Conservation (phyloP, 1,140 invertebrate genomes). For the Diorhabda elongata region DNA sequence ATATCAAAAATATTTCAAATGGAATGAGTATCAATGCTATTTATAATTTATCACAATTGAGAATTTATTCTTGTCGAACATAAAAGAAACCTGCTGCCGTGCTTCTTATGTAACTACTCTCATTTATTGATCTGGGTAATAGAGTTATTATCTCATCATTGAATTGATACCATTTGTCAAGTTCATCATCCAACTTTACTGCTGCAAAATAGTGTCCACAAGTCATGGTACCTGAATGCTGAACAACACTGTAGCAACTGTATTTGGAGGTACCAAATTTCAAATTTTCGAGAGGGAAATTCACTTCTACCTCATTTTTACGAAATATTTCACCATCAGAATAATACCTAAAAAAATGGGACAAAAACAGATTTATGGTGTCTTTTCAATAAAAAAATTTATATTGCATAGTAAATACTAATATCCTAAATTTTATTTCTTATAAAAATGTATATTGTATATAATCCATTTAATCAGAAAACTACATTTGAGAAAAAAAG, state of each 20-base stretch:
- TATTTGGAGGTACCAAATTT: constrained; percentile 4
- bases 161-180: background rate
- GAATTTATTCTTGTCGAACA: constrained; percentile 4
- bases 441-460: too few species aligned
- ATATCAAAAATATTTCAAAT: too few species aligned
- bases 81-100: constrained; percentile 2
- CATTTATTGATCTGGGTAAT: background rate
- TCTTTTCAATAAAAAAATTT: too few species aligned
- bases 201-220: background rate
- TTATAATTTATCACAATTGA: background rate
- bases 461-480: too few species aligned
- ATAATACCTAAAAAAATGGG: too few species aligned
- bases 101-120: background rate
- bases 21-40: too few species aligned
- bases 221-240: background rate
- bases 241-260: background rate
- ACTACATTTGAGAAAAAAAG: too few species aligned
- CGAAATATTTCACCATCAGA: background rate
- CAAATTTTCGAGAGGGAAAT: background rate
- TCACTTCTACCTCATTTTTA: background rate
- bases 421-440: too few species aligned
- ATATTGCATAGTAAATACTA: too few species aligned
- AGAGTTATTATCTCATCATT: background rate
- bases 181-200: background rate
- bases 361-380: too few species aligned